Evolutionary conservation across 2,888 invertebrate genomes (phyloP).

Genomic region (Pristionchus entomophagus): DNA sequence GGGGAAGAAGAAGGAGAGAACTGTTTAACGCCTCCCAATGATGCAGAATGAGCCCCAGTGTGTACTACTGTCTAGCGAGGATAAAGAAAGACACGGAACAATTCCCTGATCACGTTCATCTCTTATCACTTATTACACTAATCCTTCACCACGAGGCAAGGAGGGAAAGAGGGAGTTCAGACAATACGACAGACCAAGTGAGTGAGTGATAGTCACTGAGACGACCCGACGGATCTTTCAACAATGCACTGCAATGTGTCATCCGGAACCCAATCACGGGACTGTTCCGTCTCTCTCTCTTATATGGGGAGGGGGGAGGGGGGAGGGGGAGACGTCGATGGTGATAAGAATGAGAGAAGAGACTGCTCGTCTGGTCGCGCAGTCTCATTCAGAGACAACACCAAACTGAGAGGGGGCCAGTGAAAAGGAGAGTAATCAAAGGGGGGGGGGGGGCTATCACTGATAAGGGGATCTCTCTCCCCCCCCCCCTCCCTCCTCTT

Average conservation of each 20-base stretch:
- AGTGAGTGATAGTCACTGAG: neutral
- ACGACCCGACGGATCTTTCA: too few species aligned
- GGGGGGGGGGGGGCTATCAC: neutral
- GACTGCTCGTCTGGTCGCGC: neutral
- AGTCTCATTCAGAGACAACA: neutral
- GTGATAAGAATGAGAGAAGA: neutral
- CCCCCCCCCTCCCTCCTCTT: too few species aligned
- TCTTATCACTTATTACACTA: neutral
- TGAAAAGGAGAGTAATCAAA: neutral
- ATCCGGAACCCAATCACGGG: slow-evolving; percentile 35
- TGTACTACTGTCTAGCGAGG: neutral
- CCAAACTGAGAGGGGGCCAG: neutral
- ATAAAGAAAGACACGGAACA: neutral
- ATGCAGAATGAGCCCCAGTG: neutral
- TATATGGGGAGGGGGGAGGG: neutral
- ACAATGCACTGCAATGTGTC: neutral
- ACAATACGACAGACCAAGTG: neutral
- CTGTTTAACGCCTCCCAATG: slow-evolving; percentile 26
- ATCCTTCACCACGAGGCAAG: too few species aligned
- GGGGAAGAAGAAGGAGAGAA: slow-evolving; percentile 7
- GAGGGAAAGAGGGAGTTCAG: neutral
- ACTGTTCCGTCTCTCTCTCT: slow-evolving; percentile 6
- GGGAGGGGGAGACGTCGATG: neutral
- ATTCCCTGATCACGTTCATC: neutral
- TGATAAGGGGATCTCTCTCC: slow-evolving; percentile 11